A percentile compares a stretch with the other conserved stretches of the same genome.
Conservation (phyloP, 2,797 vertebrate species). For the Oryzias dopingdopingensis region DNA sequence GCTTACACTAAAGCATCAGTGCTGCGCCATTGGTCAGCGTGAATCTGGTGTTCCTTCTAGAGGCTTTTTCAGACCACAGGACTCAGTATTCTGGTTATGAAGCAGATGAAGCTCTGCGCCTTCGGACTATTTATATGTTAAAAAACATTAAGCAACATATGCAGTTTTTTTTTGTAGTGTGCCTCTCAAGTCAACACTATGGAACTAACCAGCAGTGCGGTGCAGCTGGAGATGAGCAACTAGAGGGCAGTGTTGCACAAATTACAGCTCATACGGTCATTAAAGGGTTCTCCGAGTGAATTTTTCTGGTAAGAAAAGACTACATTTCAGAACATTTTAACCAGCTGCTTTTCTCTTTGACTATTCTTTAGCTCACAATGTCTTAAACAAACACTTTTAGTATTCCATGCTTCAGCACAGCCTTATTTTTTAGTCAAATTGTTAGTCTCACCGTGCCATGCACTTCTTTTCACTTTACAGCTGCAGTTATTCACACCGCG, state of each 20-base stretch:
- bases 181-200: slow-evolving; percentile 34
- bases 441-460: slow-evolving; percentile 38
- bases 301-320: no score
- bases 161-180: slow-evolving; percentile 7
- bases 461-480: slow-evolving; percentile 45
- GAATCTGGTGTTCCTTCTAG: slow-evolving; percentile 25
- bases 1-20: slow-evolving; percentile 46
- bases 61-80: slow-evolving; percentile 16
- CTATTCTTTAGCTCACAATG: no score
- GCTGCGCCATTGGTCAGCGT: slow-evolving; percentile 18
- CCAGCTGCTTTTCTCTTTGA: no score
- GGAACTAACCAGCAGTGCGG: not conserved
- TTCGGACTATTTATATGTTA: slow-evolving; percentile 3
- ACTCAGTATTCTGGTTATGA: slow-evolving; percentile 25
- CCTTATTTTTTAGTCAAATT: not conserved
- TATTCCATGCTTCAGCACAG: slow-evolving; percentile 7
- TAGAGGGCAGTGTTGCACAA: slow-evolving; percentile 57
- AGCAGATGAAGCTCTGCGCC: slow-evolving; percentile 42
- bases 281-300: not conserved
- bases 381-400: not conserved
- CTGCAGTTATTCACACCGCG: slow-evolving; percentile 28
- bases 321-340: no score
- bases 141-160: slow-evolving; percentile 1
- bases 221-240: slow-evolving; percentile 9
- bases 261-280: slow-evolving; percentile 4